Base-by-base conservation (phyloP, 1,140 invertebrate species). In the Heliconius congener region DNA sequence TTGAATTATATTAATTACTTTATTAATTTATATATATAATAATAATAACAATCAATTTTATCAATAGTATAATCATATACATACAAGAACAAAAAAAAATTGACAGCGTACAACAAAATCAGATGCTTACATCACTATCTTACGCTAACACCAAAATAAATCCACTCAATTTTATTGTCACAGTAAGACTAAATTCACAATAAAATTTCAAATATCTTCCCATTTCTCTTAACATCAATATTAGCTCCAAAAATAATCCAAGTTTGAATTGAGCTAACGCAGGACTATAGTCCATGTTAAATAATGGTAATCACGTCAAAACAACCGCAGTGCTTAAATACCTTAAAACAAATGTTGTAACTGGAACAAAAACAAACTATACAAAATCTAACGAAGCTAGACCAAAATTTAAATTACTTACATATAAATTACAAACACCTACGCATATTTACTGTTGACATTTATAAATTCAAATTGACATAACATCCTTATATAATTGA, bases 401-500 rank as follows among this genome's bases (percentile, higher is more conserved):
- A 30, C 11, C n/a, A 66, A 75, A 42, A 42, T 55, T 66, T 75
- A 75, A 75, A 70, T 75, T 75, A 75, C 55, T 60, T 75, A 75
- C n/a, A 66, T 66, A 75, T 66, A 75, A 75, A 75, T 75, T 42
- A 75, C n/a, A 75, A 75, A 39, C 27, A 39, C 23, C 57, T 75
- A 66, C 8, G n/a, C 39, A 42, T 60, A 75, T 66, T 75, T 75
- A 39, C n/a, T 8, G 60, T 37, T 60, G 30, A 77, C 18, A 72
- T 30, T 70, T 77, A 77, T 42, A 55, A 52, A 71, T 11, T 72
- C 30, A 77, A 60, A 66, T 27, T 66, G 60, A 66, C 27, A 66
- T 66, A 66, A 16, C 46, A n/a, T 50, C 37, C 66, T 37, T 77
- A 72, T 23, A 72, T 55, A 77, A 71, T 70, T 77, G 66, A 71